Conservation (phyloP, 2,888 invertebrate genomes). For the Trissolcus brochymenae region DNA sequence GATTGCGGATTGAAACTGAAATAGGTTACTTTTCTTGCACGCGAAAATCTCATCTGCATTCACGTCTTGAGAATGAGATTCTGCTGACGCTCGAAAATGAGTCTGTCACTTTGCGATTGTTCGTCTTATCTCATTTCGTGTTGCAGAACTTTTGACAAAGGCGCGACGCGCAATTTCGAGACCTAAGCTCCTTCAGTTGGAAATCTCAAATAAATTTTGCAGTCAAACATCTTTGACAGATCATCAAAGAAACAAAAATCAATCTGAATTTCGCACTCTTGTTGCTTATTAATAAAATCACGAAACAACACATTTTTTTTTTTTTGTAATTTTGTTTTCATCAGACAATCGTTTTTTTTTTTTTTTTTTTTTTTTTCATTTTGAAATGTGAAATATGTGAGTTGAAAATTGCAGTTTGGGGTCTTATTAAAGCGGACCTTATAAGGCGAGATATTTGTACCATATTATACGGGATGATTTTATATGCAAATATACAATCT, state of each 20-base stretch:
- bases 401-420: conserved; percentile 13
- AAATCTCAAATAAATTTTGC: conserved; percentile 16
- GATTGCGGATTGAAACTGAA: conserved; percentile 29
- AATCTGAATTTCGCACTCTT: not conserved
- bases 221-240: conserved; percentile 8
- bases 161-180: conserved; percentile 23
- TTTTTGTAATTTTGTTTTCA: no score
- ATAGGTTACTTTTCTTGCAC: conserved; percentile 23
- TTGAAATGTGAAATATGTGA: conserved; percentile 6
- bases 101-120: conserved; percentile 65
- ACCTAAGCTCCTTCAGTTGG: conserved; percentile 25
- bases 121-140: conserved; percentile 55
- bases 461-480: conserved; percentile 69
- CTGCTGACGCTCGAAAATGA: conserved; percentile 63
- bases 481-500: conserved; percentile 70
- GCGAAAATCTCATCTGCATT: conserved; percentile 41
- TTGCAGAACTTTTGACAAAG: conserved; percentile 47
- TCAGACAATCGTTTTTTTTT: no score
- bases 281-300: not conserved
- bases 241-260: not conserved
- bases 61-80: conserved; percentile 36
- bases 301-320: no score
- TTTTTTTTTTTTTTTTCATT: not conserved
- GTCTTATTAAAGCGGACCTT: conserved; percentile 26
- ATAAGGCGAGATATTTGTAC: conserved; percentile 60